phyloP scores from a whole-genome alignment of 1,140 invertebrate species.

The Anadara kagoshimensis region DNA sequence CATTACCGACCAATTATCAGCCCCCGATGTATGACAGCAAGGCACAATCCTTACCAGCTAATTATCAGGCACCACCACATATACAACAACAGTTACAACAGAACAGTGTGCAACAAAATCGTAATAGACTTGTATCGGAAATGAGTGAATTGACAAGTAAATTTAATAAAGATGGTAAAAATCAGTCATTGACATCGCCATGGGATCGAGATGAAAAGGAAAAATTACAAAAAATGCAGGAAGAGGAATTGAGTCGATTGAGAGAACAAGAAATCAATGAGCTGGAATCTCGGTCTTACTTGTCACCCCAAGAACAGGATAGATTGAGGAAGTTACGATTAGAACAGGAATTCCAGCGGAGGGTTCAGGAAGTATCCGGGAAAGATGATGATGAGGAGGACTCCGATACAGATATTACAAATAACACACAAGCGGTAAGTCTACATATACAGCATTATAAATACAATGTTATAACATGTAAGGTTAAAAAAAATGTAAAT shows the following conservation, averaged over 20 bases:
- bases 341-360: slow-evolving; percentile 71
- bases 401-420: slow-evolving; percentile 60
- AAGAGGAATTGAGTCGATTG: slow-evolving; percentile 52
- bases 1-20: slow-evolving; percentile 10
- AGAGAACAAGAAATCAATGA: slow-evolving; percentile 66
- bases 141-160: slow-evolving; percentile 16
- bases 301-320: slow-evolving; percentile 67
- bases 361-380: slow-evolving; percentile 64
- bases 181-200: slow-evolving; percentile 48
- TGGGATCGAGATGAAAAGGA: slow-evolving; percentile 71
- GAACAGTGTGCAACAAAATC: slow-evolving; percentile 36
- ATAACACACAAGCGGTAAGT: slow-evolving; percentile 35
- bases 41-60: slow-evolving; percentile 20
- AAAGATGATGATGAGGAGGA: slow-evolving; percentile 67
- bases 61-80: slow-evolving; percentile 12
- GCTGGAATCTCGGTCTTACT: slow-evolving; percentile 60
- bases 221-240: slow-evolving; percentile 58
- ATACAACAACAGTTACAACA: slow-evolving; percentile 26
- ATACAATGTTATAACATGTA: too few relatives aligned
- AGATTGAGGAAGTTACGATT: slow-evolving; percentile 64
- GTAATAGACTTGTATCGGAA: slow-evolving; percentile 28
- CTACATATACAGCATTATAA: too few relatives aligned
- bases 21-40: slow-evolving; percentile 23
- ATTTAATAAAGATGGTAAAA: slow-evolving; percentile 27
- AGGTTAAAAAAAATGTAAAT: too few relatives aligned